phyloP scores from a whole-genome alignment of 2,888 invertebrate species.

The Mythimna ferrago region DNA sequence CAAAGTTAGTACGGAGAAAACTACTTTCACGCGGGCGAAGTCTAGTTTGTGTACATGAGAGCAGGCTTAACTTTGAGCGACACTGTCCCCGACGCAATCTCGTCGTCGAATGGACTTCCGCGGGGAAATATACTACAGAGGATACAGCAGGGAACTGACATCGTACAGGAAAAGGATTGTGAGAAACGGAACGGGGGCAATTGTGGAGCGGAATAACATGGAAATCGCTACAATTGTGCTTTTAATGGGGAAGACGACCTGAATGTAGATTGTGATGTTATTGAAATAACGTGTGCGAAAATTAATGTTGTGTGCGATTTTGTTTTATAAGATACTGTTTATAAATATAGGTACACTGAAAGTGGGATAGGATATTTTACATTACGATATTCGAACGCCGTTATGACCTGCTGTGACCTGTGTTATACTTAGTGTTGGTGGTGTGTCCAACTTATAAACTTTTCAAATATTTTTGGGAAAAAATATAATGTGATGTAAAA shows the following conservation, averaged over 20 bases:
- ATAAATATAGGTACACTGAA: too few species aligned
- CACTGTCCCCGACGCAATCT: conserved; percentile 36
- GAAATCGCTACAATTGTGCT: conserved; percentile 28
- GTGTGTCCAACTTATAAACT: too few species aligned
- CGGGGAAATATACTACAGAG: conserved; percentile 24
- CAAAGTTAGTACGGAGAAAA: too few species aligned
- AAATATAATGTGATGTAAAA: too few species aligned
- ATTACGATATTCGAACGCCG: too few species aligned
- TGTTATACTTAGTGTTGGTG: too few species aligned
- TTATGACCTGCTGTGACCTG: too few species aligned
- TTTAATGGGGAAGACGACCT: conserved; percentile 12
- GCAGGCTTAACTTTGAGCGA: conserved; percentile 21
- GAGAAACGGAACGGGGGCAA: conserved; percentile 26
- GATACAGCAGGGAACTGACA: conserved; percentile 31
- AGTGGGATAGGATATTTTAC: too few species aligned
- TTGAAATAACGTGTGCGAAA: neutral
- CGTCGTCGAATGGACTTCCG: conserved; percentile 52
- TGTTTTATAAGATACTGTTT: neutral
- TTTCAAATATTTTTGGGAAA: too few species aligned
- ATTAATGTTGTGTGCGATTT: neutral
- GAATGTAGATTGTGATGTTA: neutral
- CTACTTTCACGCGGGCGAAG: too few species aligned
- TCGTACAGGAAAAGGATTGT: conserved; percentile 45
- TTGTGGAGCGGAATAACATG: conserved; percentile 46
- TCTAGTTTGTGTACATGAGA: neutral